Evolutionary conservation across 2,797 vertebrate species (phyloP), one percentile per base, ranked within the genome.

Genomic region (Hippoglossus hippoglossus): DNA sequence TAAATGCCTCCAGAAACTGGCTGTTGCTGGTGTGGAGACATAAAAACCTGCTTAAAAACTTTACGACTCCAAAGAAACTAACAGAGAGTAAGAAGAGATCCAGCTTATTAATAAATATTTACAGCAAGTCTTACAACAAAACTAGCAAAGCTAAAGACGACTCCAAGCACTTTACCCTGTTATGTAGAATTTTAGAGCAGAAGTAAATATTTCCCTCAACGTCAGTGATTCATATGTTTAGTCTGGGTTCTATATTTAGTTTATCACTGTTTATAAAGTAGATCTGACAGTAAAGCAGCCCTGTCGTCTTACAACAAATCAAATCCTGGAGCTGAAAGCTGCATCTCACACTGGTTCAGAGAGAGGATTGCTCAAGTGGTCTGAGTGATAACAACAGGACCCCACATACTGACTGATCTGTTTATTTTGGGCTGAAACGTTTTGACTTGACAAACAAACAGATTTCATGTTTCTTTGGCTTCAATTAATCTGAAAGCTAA

Each of bases 401-500:
- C 28, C 52, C 25, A 68, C 56, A 52, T 73, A 26, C 44, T 3
- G 39, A 67, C 41, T 2, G 9, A 21, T 16, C 75, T n/a, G 63
- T 84, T 78, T 63, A 50, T 71, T 73, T 50, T 41, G 46, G 11
- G 46, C 22, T 41, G 26, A 72, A 18, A 70, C 56, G 25, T 61
- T 76, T 67, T 41, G 11, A 65, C 64, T 41, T 22, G 63, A 79
- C 59, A 67, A 26, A 50, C 72, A 62, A 50, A 60, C 64, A 71
- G 9, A 54, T 2, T 25, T 22, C 18, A 10, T 63, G 41, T 64
- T 16, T 36, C 10, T 6, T 24, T 16, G 55, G 63, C 78, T 52
- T 59, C 62, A 70, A 59, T 73, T 77, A 71, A 12, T 67, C 6
- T 71, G 63, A 86, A 50, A 67, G 73, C 3, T 22, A 79, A 82